These are phyloP conservation scores for Phaedon cochleariae DNA, from an alignment of 2,888 invertebrate genomes.

Conservation along the genomic window DNA sequence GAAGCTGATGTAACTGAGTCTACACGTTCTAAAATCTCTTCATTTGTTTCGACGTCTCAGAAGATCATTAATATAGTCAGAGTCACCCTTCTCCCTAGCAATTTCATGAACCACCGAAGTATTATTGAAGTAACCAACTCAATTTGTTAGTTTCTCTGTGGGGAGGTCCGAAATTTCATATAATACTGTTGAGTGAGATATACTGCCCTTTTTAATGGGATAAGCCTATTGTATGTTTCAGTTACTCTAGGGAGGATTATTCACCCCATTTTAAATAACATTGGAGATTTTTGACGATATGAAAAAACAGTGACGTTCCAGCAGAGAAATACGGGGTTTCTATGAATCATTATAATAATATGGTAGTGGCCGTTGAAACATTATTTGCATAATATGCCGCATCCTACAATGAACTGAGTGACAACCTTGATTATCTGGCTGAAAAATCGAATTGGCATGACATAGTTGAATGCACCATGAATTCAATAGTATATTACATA, in stretches of 20 bases:
- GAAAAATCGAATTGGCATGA: no score
- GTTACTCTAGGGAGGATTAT: slow-evolving; percentile 49
- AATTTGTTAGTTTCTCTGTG: slow-evolving; percentile 54
- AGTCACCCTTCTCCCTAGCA: slow-evolving; percentile 34
- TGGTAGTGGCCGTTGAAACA: no score
- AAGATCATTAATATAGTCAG: slow-evolving; percentile 27
- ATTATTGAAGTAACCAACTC: slow-evolving; percentile 57
- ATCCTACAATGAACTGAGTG: no score
- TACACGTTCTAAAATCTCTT: background rate
- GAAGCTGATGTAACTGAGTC: no score
- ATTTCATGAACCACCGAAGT: slow-evolving; percentile 39
- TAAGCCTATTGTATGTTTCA: slow-evolving; percentile 53
- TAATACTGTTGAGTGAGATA: slow-evolving; percentile 53
- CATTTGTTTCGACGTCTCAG: slow-evolving; percentile 23
- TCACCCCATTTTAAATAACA: slow-evolving; percentile 43
- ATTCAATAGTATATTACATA: no score
- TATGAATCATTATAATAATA: no score
- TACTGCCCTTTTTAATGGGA: slow-evolving; percentile 53
- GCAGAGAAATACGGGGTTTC: no score
- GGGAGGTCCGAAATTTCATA: slow-evolving; percentile 47
- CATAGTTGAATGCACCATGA: no score
- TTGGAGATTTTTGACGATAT: slow-evolving; percentile 28
- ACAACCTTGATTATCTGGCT: no score
- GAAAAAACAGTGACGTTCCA: background rate
- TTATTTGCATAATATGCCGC: no score